Base-by-base conservation (phyloP, 2,888 invertebrate genomes). In the Eristalis pertinax region DNA sequence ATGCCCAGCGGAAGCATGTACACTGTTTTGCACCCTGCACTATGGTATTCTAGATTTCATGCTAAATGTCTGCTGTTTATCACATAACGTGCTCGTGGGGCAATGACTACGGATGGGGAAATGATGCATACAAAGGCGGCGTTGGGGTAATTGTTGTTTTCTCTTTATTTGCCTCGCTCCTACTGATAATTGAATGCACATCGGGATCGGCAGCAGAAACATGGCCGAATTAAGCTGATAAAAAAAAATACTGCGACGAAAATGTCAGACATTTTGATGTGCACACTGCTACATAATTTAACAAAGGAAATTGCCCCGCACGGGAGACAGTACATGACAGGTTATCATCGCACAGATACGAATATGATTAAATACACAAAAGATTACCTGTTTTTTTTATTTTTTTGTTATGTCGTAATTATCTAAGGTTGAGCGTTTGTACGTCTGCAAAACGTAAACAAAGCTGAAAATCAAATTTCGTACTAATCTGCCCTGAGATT, bases 401-500 rank as follows among this genome's bases (percentile, higher is more conserved):
- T n/a, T n/a, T n/a, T n/a, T n/a, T 13, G 24, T 32, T 19, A 60
- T 78, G 50, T 32, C 1, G 32, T 15, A 56, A 65, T 79, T 15
- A 62, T 60, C 26, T 60, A 60, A 26, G 0, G 26, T 38, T 50
- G 5, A 26, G 10, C 22, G 32, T 19, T 22, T 35, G 15, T 22
- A 22, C 26, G 74, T 41, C 13, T 56, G 15, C 7, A 15, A 22
- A 10, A 69, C 64, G 63, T 82, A 76, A 77, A 63, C 76, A 76
- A 76, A 29, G 24, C 22, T 2, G 56, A 50, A 70, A 69, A 38
- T 7, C 4, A 24, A 64, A 63, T 50, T 69, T 58, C 67, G 32
- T 19, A 90, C 90, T 91, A 91, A 90, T 91, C 90, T 90, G 67
- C 91, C 81, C 91, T 90, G 90, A 91, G 91, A 91, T 81, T 90